Conservation (phyloP, 2,888 invertebrate species). For the Thymelicus acteon region DNA sequence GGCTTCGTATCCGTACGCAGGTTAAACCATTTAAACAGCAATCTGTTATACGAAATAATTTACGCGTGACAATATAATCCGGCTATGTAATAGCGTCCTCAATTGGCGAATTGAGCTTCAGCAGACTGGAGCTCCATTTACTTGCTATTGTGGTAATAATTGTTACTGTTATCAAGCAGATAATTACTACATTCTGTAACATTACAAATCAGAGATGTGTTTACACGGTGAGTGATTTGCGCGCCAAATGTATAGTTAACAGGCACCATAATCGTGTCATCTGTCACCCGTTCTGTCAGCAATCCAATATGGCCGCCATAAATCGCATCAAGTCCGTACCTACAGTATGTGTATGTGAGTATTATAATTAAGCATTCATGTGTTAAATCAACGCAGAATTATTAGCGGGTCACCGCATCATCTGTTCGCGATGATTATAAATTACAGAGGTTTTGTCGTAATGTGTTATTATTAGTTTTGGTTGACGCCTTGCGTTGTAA, state of each 20-base stretch:
- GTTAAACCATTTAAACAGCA: constrained; percentile 14
- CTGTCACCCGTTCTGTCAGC: constrained; percentile 47
- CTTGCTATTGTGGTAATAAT: constrained; percentile 17
- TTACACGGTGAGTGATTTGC: constrained; percentile 39
- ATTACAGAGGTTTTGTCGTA: constrained; percentile 42
- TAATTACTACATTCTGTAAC: constrained; percentile 13
- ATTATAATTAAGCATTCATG: constrained; percentile 55
- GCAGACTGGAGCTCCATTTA: constrained; percentile 15
- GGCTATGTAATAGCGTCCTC: constrained; percentile 14
- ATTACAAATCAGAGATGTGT: constrained; percentile 30
- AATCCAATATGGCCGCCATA: constrained; percentile 55
- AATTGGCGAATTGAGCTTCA: constrained; percentile 19
- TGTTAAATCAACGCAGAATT: constrained; percentile 55
- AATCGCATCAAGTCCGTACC: constrained; percentile 50
- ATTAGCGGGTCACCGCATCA: constrained; percentile 50
- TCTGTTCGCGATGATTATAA: constrained; percentile 45
- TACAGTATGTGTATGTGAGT: constrained; percentile 46
- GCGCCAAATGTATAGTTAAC: constrained; percentile 17
- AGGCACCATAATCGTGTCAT: constrained; percentile 46
- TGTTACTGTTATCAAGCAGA: neutral
- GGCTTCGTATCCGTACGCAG: constrained; percentile 5
- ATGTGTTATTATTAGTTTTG: constrained; percentile 33
- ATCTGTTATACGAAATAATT: constrained; percentile 16
- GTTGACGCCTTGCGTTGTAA: constrained; percentile 1
- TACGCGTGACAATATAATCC: constrained; percentile 16